phyloP scores from a whole-genome alignment of 2,888 invertebrate genomes.

The Oscheius sp. region DNA sequence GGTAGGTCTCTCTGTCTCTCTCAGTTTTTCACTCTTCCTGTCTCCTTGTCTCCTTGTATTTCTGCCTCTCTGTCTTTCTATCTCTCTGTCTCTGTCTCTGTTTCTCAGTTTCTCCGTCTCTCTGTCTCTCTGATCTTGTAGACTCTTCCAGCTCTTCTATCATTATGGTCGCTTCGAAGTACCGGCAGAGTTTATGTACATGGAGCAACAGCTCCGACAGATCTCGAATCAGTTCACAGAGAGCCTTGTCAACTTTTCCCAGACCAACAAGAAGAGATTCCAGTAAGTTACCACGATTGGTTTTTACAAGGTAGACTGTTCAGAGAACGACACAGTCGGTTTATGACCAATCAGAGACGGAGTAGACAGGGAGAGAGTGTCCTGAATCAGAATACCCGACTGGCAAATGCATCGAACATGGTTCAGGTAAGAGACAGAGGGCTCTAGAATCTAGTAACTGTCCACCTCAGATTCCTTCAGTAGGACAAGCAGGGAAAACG shows the following conservation, averaged over 20 bases:
- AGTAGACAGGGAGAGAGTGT: too few relatives aligned
- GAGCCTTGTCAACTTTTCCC: slow-evolving; percentile 15
- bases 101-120: too few relatives aligned
- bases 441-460: not conserved
- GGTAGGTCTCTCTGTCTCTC: slow-evolving; percentile 9
- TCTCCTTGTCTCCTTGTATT: not conserved
- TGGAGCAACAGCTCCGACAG: slow-evolving; percentile 30
- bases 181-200: slow-evolving; percentile 13
- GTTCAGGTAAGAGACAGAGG: not conserved
- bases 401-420: not conserved
- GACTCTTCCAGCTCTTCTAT: slow-evolving; percentile 11
- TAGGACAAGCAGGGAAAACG: too few relatives aligned
- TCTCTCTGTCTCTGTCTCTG: not conserved
- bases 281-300: not conserved
- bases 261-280: slow-evolving; percentile 4
- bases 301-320: not conserved
- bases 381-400: not conserved
- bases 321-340: slow-evolving; percentile 14
- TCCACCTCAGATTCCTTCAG: too few relatives aligned
- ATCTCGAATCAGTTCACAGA: slow-evolving; percentile 26
- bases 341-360: not conserved
- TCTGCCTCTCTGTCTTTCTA: slow-evolving; percentile 5
- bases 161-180: slow-evolving; percentile 27
- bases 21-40: not conserved
- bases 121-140: too few relatives aligned